Evolutionary conservation across 1,140 invertebrate species (phyloP).

Genomic region (Drosophila ogumai): DNA sequence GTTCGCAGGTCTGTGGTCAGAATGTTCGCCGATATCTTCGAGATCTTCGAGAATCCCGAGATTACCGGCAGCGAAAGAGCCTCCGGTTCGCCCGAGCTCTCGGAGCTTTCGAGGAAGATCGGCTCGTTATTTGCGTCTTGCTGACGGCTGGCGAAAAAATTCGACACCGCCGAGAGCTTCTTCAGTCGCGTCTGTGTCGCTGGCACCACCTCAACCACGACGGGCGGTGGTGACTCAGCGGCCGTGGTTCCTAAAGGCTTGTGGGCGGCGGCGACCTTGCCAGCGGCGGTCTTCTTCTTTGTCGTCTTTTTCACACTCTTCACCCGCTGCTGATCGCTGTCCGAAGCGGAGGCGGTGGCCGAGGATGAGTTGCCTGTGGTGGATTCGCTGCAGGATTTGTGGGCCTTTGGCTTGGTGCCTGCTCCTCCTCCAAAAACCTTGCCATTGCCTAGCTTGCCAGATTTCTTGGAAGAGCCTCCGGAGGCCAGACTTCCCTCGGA

Average conservation of each 20-base stretch:
- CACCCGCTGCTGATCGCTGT: conserved; percentile 65
- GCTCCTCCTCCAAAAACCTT: conserved; percentile 26
- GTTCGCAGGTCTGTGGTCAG: conserved; percentile 71
- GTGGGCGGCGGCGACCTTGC: conserved; percentile 33
- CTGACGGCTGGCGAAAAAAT: conserved; percentile 83
- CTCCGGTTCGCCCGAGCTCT: conserved; percentile 76
- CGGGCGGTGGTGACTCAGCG: conserved; percentile 58
- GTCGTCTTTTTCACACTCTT: conserved; percentile 54
- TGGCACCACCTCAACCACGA: conserved; percentile 31
- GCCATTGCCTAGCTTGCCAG: conserved; percentile 43
- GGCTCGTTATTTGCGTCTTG: conserved; percentile 81
- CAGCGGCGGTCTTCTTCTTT: conserved; percentile 62
- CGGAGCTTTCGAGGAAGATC: conserved; percentile 83
- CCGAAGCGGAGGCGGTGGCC: conserved; percentile 55
- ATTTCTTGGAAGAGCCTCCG: conserved; percentile 31
- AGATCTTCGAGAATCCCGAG: conserved; percentile 34
- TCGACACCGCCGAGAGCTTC: conserved; percentile 84
- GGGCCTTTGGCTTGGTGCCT: conserved; percentile 46
- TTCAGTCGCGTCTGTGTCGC: conserved; percentile 87
- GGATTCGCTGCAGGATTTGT: conserved; percentile 66
- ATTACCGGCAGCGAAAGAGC: conserved; percentile 26
- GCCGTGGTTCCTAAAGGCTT: conserved; percentile 24
- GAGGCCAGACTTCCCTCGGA: conserved; percentile 65
- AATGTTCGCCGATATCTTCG: conserved; percentile 48
- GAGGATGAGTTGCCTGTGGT: conserved; percentile 27